phyloP scores from a whole-genome alignment of 2,113 vertebrate species.

The Nematolebias whitei region DNA sequence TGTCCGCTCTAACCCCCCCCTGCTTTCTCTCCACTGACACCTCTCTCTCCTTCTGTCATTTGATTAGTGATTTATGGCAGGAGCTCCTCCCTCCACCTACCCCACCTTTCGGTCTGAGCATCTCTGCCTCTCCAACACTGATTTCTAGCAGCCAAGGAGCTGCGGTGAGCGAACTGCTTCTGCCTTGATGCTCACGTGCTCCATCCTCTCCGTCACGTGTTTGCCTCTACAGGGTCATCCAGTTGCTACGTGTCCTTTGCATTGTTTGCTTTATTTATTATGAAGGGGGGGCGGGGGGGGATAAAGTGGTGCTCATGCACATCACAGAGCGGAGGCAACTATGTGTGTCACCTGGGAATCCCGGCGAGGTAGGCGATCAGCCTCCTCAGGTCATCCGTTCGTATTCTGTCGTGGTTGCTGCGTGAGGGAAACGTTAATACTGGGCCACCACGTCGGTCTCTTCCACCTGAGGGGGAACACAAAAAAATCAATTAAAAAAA shows the following conservation, averaged over 20 bases:
- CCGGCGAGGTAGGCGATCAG: conserved; percentile 95
- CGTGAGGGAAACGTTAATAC: conserved; percentile 98
- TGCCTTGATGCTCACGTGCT: conserved; percentile 53
- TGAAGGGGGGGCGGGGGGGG: not conserved
- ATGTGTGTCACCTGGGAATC: conserved; percentile 89
- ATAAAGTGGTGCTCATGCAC: not conserved
- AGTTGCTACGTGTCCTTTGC: conserved; percentile 21
- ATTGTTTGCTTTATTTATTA: not conserved
- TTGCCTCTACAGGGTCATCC: conserved; percentile 5
- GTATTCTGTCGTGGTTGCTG: conserved; percentile 99
- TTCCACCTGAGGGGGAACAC: conserved; percentile 85
- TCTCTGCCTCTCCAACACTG: conserved; percentile 13
- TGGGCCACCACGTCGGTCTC: conserved; percentile 96
- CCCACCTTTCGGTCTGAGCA: conserved; percentile 36
- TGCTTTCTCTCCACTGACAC: conserved; percentile 33
- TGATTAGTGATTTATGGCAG: too few relatives aligned
- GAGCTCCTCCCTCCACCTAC: too few relatives aligned
- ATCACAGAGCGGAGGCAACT: conserved; percentile 1
- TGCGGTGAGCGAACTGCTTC: conserved; percentile 30
- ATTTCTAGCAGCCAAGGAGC: conserved; percentile 39
- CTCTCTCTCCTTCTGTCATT: conserved; percentile 40
- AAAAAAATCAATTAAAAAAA: not conserved
- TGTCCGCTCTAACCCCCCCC: conserved; percentile 45
- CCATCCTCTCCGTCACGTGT: conserved; percentile 50
- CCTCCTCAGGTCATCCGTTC: conserved; percentile 93